Evolutionary conservation across 2,888 invertebrate species (phyloP).

Genomic region (Onchidella celtica): DNA sequence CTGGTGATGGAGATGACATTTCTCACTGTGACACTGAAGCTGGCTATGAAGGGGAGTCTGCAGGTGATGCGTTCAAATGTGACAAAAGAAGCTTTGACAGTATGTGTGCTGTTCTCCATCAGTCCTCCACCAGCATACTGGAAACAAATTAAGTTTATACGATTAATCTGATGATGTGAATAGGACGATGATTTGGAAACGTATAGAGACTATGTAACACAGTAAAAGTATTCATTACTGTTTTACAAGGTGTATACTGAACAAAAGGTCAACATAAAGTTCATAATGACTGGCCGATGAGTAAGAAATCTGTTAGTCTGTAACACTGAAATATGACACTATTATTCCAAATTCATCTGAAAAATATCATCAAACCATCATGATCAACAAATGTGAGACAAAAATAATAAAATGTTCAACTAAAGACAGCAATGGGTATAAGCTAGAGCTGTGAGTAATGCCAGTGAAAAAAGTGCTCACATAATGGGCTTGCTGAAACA

Average conservation of each 20-base stretch:
- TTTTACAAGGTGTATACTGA: too few species aligned
- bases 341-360: too few species aligned
- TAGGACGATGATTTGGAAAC: not conserved
- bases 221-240: too few species aligned
- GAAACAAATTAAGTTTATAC: not conserved
- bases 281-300: too few species aligned
- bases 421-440: too few species aligned
- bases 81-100: conserved; percentile 47
- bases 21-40: conserved; percentile 54
- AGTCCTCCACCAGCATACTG: conserved; percentile 40
- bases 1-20: conserved; percentile 48
- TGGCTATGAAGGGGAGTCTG: conserved; percentile 47
- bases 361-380: too few species aligned
- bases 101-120: not conserved
- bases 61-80: conserved; percentile 58
- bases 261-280: too few species aligned
- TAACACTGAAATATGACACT: too few species aligned
- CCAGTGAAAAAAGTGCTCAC: conserved; percentile 36
- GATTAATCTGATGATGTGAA: not conserved
- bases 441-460: not conserved
- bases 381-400: too few species aligned
- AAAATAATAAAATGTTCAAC: too few species aligned
- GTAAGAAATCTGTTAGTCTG: too few species aligned
- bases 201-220: too few species aligned
- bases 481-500: conserved; percentile 47